Base-by-base conservation (phyloP, 2,888 invertebrate genomes). In the Autographa pulchrina region DNA sequence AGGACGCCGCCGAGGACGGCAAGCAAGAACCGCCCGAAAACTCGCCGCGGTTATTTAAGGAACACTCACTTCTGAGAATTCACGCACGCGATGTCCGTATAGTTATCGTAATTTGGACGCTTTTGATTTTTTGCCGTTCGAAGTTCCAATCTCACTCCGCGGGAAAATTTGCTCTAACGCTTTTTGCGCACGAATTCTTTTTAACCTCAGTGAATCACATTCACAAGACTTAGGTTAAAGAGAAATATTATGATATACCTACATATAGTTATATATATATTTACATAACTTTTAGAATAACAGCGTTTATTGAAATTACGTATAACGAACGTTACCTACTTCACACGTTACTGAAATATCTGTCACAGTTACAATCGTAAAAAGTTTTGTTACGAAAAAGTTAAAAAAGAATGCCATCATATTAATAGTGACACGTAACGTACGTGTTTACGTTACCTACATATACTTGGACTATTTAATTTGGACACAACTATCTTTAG, bases 1-100 rank as follows among this genome's bases (percentile, higher is more conserved):
- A 95, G 95, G 94, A 94, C 94, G 90, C 94, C 95, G 95, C 93
- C 88, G 91, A 93, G 93, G 94, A 91, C 94, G 91, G 78, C 73
- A 70, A 69, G 65, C 88, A 92, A 92, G 92, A 92, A 92, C 86
- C 88, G 86, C 88, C 90, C 90, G 88, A 86, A 88, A 77, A 89
- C 88, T 88, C 87, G 87, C 87, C 84, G 84, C 76, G 88, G 90
- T 91, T 93, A 93, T 94, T 93, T 93, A 91, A 92, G 87, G 90
- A 92, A 88, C 89, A 84, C 86, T 78, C 71, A 81, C 75, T 94
- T 94, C 94, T 87, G 85, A 88, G 93, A 94, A 94, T 89, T 83
- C 92, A 93, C 92, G 91, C 93, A 91, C 91, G 90, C 90, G 83
- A 92, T 89, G 86, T 85, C 81, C 86, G 88, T 90, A 91, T 90